Conservation (phyloP, 2,888 invertebrate genomes). For the Sthenelais limicola region DNA sequence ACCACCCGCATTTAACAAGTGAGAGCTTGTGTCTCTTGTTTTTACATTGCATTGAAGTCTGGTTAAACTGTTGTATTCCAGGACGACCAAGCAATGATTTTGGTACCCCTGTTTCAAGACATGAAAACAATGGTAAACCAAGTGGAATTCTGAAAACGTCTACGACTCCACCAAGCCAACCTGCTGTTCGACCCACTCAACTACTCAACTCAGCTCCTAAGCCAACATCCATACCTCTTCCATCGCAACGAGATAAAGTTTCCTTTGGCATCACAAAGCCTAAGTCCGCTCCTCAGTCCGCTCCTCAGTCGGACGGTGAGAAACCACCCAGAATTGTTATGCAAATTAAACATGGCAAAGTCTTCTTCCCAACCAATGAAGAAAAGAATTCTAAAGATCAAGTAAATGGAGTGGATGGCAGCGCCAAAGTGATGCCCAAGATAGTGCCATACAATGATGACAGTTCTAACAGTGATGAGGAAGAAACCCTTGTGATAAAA, state of each 20-base stretch:
- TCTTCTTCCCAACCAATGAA: slow-evolving; percentile 47
- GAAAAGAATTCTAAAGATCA: slow-evolving; percentile 44
- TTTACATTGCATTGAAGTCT: too few species aligned
- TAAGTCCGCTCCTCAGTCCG: background rate
- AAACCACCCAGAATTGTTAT: slow-evolving; percentile 62
- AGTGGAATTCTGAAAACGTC: slow-evolving; percentile 5
- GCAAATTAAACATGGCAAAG: slow-evolving; percentile 69
- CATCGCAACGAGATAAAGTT: slow-evolving; percentile 56
- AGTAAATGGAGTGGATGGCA: slow-evolving; percentile 52
- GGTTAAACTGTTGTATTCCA: too few species aligned
- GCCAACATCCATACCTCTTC: slow-evolving; percentile 21
- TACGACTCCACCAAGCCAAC: background rate
- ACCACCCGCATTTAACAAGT: too few species aligned
- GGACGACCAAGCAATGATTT: slow-evolving; percentile 52
- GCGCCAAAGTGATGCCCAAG: background rate
- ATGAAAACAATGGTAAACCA: slow-evolving; percentile 32
- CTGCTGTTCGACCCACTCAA: background rate
- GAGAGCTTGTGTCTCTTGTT: too few species aligned
- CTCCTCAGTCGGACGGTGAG: background rate
- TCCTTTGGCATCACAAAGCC: slow-evolving; percentile 57
- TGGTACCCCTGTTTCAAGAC: slow-evolving; percentile 52
- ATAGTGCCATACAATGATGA: slow-evolving; percentile 71
- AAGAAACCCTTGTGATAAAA: slow-evolving; percentile 5
- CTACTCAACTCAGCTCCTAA: background rate
- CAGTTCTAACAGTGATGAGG: slow-evolving; percentile 33